Evolutionary conservation across 2,888 invertebrate genomes (phyloP).

Genomic region (Toxonevra muliebris): DNA sequence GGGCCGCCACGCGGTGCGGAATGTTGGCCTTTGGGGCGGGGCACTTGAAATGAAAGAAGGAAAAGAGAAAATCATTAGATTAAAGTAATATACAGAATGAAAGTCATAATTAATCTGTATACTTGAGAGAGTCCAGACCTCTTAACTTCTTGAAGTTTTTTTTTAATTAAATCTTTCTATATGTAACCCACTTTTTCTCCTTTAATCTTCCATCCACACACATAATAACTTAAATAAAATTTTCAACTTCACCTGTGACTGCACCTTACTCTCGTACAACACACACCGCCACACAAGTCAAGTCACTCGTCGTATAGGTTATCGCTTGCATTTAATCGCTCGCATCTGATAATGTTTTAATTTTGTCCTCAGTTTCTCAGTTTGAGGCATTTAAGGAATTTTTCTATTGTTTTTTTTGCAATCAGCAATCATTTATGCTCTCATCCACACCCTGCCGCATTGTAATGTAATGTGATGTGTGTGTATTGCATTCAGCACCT

Average conservation of each 20-base stretch:
- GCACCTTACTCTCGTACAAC: constrained; percentile 26
- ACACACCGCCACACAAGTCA: too few species aligned
- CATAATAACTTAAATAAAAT: background rate
- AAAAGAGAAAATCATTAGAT: constrained; percentile 5
- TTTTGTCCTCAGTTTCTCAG: constrained; percentile 45
- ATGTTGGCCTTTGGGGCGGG: constrained; percentile 90
- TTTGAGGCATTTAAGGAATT: constrained; percentile 40
- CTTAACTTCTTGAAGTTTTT: too few species aligned
- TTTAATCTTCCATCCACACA: background rate
- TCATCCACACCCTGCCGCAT: constrained; percentile 56
- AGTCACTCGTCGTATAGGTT: constrained; percentile 49
- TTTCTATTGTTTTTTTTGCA: constrained; percentile 31
- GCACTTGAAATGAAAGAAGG: constrained; percentile 67
- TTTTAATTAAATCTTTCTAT: too few species aligned
- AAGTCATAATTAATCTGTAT: background rate
- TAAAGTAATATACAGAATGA: background rate
- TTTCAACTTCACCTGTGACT: constrained; percentile 15
- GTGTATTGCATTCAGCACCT: constrained; percentile 13
- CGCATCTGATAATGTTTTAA: constrained; percentile 64
- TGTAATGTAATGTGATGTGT: constrained; percentile 17
- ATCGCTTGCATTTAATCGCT: constrained; percentile 45
- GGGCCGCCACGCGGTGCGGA: constrained; percentile 91
- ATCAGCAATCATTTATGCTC: constrained; percentile 38
- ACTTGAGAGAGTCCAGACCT: background rate
- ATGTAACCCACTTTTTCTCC: too few species aligned